These are phyloP conservation scores for Epizoanthus fatuus DNA, from an alignment of 92 coral and sea anemone genomes.

Conservation along the genomic window DNA sequence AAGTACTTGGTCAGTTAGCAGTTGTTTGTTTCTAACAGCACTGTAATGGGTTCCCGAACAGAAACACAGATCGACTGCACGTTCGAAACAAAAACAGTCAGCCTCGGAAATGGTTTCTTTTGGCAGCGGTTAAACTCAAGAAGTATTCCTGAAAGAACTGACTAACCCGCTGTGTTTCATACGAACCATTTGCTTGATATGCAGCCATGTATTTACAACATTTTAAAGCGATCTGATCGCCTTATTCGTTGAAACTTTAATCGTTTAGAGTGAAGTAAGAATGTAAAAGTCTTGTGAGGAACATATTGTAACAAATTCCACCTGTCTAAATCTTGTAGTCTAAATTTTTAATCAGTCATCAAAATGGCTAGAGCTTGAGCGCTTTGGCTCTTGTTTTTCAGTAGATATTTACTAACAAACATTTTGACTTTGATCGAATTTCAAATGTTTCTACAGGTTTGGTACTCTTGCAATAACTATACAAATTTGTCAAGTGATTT, in stretches of 20 bases:
- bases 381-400: conserved; percentile 51
- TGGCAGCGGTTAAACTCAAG: conserved; percentile 1
- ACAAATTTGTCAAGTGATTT: neutral
- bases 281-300: conserved; percentile 50
- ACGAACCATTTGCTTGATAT: neutral
- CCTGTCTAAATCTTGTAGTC: conserved; percentile 65
- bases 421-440: neutral
- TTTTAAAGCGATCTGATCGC: conserved; percentile 7
- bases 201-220: neutral
- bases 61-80: conserved; percentile 48
- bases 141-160: neutral
- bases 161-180: conserved; percentile 1
- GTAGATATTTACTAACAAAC: conserved; percentile 36
- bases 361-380: conserved; percentile 69
- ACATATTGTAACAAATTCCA: conserved; percentile 49
- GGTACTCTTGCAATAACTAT: neutral
- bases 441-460: neutral
- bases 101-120: conserved; percentile 25
- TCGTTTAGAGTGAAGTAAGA: conserved; percentile 74
- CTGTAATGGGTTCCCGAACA: conserved; percentile 47
- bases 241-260: conserved; percentile 56
- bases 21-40: conserved; percentile 53
- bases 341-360: conserved; percentile 87
- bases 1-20: conserved; percentile 44
- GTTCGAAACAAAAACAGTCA: conserved; percentile 42